A percentile compares a stretch with the other conserved stretches of the same genome.
phyloP scores from a whole-genome alignment of 2,113 vertebrate genomes.

The Dendrocopos noguchii region DNA sequence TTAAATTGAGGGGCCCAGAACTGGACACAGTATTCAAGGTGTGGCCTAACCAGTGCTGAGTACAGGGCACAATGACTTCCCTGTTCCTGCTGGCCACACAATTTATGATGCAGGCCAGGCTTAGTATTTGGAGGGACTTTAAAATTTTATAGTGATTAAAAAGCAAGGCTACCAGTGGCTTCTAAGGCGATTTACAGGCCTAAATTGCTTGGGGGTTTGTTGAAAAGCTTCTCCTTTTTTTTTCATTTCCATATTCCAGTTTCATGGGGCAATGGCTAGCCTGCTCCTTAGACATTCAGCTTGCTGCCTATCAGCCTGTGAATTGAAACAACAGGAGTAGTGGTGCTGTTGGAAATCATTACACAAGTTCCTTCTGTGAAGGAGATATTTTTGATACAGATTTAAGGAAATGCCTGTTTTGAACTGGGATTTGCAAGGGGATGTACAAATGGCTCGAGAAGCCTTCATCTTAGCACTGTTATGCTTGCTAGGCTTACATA shows the following conservation, averaged over 20 bases:
- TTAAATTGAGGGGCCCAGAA: too few species aligned
- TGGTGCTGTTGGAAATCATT: background rate
- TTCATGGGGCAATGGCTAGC: background rate
- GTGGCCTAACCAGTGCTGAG: too few species aligned
- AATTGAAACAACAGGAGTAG: background rate
- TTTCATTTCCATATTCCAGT: background rate
- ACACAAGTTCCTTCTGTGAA: background rate
- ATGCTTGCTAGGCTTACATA: background rate
- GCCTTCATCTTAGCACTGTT: background rate
- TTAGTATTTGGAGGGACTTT: background rate
- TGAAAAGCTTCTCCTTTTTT: background rate
- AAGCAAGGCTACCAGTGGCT: background rate
- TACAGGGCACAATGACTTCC: too few species aligned
- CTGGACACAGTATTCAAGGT: too few species aligned
- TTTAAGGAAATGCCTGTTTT: constrained; percentile 23
- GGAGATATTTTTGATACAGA: background rate
- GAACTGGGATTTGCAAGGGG: background rate
- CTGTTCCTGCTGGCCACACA: too few species aligned
- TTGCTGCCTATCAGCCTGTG: background rate
- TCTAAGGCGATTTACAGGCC: background rate
- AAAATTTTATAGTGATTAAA: background rate
- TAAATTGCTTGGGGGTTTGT: background rate
- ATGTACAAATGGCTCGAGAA: background rate
- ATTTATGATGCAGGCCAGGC: too few species aligned
- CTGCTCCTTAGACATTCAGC: background rate